Evolutionary conservation across 2,113 vertebrate species (phyloP).

Genomic region (Psephotus haematonotus): DNA sequence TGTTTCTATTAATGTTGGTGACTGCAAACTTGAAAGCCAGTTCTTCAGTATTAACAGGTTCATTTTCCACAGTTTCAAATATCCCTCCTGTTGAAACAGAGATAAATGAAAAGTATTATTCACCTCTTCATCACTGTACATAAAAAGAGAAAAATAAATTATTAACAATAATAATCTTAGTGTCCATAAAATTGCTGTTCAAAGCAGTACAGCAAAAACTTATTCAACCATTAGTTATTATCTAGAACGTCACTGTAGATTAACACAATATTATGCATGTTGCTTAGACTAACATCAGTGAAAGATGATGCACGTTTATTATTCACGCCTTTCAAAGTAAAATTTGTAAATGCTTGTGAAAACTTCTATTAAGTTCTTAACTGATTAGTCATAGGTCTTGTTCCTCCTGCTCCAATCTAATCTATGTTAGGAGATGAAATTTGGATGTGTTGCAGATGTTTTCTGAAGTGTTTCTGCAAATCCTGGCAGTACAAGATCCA

Average conservation of each 20-base stretch:
- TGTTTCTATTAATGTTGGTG: conserved; percentile 95
- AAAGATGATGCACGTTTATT: not conserved
- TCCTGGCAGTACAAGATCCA: not conserved
- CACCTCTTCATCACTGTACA: not conserved
- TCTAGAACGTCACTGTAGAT: not conserved
- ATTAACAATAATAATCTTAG: not conserved
- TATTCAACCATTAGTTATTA: not conserved
- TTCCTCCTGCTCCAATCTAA: not conserved
- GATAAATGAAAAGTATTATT: conserved; percentile 54
- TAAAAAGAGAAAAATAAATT: not conserved
- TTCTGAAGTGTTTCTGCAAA: not conserved
- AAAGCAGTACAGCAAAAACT: not conserved
- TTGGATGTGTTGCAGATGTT: not conserved
- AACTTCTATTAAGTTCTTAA: not conserved
- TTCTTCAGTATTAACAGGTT: conserved; percentile 94
- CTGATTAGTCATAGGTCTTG: not conserved
- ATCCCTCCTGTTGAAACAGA: conserved; percentile 88
- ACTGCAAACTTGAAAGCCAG: conserved; percentile 98
- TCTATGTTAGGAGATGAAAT: not conserved
- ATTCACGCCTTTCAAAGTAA: not conserved
- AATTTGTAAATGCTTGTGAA: not conserved
- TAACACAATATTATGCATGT: not conserved
- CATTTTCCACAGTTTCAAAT: conserved; percentile 97
- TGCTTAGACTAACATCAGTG: not conserved
- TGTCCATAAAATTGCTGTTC: not conserved